Conservation (phyloP, 1,140 invertebrate species). For the Danaus melanippus region DNA sequence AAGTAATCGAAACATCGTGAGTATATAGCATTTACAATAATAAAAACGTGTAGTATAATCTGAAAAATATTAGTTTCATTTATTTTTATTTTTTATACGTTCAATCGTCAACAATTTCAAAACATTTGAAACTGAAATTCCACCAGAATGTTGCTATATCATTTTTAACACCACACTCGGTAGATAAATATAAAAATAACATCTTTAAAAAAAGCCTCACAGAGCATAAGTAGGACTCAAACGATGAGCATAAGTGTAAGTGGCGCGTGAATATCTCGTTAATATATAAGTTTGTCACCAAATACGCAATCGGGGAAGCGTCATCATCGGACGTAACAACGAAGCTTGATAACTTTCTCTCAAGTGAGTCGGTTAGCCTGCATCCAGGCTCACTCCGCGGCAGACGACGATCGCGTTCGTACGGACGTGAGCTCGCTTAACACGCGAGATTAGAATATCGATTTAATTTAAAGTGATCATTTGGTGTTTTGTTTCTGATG, state of each 20-base stretch:
- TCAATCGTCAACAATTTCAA: too few species aligned
- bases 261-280: slow-evolving; percentile 42
- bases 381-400: slow-evolving; percentile 47
- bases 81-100: too few species aligned
- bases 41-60: too few species aligned
- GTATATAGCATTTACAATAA: too few species aligned
- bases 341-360: slow-evolving; percentile 69
- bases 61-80: too few species aligned
- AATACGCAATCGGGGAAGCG: slow-evolving; percentile 64
- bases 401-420: slow-evolving; percentile 40
- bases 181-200: too few species aligned
- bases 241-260: slow-evolving; percentile 51
- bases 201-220: too few species aligned
- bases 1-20: too few species aligned
- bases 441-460: slow-evolving; percentile 24
- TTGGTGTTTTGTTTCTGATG: slow-evolving; percentile 39
- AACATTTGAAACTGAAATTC: too few species aligned
- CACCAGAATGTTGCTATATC: too few species aligned
- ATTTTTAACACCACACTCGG: too few species aligned
- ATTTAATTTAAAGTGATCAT: slow-evolving; percentile 14
- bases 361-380: slow-evolving; percentile 31
- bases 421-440: slow-evolving; percentile 40
- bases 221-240: slow-evolving; percentile 40
- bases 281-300: slow-evolving; percentile 61
- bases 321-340: slow-evolving; percentile 63